Conservation (phyloP, 2,113 vertebrate genomes). For the Arvicanthis niloticus region DNA sequence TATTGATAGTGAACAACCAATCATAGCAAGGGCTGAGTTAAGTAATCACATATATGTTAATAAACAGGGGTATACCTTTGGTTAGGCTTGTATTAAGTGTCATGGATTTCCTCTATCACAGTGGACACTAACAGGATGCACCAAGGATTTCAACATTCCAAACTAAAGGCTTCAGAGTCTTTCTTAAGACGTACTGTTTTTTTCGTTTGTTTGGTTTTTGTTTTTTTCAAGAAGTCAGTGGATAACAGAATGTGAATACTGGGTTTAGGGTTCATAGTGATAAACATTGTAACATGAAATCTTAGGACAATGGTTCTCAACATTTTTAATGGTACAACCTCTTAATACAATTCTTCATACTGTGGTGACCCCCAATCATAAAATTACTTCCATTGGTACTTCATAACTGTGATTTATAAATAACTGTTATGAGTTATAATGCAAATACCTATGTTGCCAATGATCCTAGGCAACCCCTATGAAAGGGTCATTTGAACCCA, state of each 20-base stretch:
- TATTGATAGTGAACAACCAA: neutral
- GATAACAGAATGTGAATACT: neutral
- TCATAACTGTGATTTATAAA: neutral
- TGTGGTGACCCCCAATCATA: neutral
- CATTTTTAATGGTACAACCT: neutral
- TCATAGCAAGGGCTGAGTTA: neutral
- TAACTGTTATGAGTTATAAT: too few relatives aligned
- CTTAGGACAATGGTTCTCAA: neutral
- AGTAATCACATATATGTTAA: conserved; percentile 7
- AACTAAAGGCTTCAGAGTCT: neutral
- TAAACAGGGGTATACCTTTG: neutral
- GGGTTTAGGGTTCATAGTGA: neutral
- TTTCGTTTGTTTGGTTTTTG: too few relatives aligned
- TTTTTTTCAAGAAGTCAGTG: neutral
- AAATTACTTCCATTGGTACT: neutral
- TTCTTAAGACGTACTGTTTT: neutral
- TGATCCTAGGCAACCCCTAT: neutral
- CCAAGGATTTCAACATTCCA: neutral
- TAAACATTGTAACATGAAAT: neutral
- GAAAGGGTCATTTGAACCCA: neutral
- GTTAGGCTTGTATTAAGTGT: neutral
- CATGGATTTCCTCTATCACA: neutral
- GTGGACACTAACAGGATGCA: neutral
- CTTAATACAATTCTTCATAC: neutral
- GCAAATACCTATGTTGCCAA: neutral